Percentiles rank a stretch among this genome's conserved stretches.
Conservation (phyloP, 2,888 invertebrate species). For the Troides oblongomaculatus region DNA sequence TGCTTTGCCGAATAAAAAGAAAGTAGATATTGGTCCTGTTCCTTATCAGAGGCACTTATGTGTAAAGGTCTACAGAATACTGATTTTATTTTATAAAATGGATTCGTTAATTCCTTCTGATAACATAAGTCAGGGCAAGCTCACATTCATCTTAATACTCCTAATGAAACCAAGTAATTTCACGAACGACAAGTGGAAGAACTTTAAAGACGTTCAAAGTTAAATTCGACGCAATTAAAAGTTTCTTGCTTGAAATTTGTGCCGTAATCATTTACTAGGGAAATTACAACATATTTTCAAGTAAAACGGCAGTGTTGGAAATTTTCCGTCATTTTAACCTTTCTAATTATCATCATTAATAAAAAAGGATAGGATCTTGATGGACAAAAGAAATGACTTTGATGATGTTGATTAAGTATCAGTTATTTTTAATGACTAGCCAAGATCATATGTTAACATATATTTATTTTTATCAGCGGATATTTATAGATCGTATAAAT, state of each 20-base stretch:
- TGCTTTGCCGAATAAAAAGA: too few species aligned
- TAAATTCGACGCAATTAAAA: conserved; percentile 73
- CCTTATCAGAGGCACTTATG: not conserved
- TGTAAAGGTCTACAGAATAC: not conserved
- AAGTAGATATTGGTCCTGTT: not conserved
- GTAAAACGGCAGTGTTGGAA: not conserved
- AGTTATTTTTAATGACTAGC: too few species aligned
- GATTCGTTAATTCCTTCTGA: not conserved
- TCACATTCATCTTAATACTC: conserved; percentile 58
- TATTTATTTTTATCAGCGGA: too few species aligned
- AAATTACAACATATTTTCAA: conserved; percentile 42
- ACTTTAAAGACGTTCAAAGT: conserved; percentile 69
- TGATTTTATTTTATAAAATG: not conserved
- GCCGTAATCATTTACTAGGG: conserved; percentile 69
- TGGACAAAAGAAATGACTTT: too few species aligned
- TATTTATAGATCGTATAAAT: too few species aligned
- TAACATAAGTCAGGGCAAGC: not conserved
- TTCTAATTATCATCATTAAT: conserved; percentile 4
- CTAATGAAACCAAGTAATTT: conserved; percentile 71
- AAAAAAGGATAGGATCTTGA: too few species aligned
- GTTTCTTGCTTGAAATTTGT: conserved; percentile 67
- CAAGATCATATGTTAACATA: too few species aligned
- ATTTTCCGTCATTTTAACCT: not conserved
- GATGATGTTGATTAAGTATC: too few species aligned
- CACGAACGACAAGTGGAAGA: conserved; percentile 53